Base-by-base conservation (phyloP, 2,797 vertebrate species). In the Uromys caudimaculatus region DNA sequence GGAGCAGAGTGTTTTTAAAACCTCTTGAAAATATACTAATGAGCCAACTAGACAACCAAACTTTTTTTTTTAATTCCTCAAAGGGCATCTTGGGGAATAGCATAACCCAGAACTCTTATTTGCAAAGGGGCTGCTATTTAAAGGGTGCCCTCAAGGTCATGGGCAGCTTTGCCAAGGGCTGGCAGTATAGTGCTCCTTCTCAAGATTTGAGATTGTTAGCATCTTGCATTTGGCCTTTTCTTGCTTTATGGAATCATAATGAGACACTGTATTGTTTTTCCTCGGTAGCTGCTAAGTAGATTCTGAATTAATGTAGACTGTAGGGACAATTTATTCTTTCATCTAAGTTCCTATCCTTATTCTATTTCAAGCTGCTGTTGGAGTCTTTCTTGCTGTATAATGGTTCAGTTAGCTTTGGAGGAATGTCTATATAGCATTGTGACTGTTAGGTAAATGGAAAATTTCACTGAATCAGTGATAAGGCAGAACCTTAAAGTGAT, bases 261-360 rank as follows among this genome's bases (percentile, higher is more conserved):
- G 52, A 97, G 54, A 47, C 2, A 60, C 58, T 71, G 19, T 41
- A n/a, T 14, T 85, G 84, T 83, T 89, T 64, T 93, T 88, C 67
- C 75, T 44, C 8, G 10, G 29, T 89, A 67, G 76, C 58, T 87
- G 56, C 81, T 87, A 90, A 81, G 47, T 77, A 24, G 84, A 81
- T 96, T 96, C 89, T 94, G 76, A 95, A 84, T 82, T 91, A 87
- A 93, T 81, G 52, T 86, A 81, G 78, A 96, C 95, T 89, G n/a
- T 67, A 56, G 84, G 73, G 87, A 56, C 32, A 69, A 93, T 79
- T 95, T 90, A 75, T 90, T 97, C 67, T 93, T 79, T n/a, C 79
- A 76, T 88, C 81, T 85, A 78, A 85, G 24, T 93, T 97, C 83
- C 17, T 93, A 64, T n/a, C 73, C 71, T 77, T 78, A 77, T 32